These are phyloP conservation scores for Acleris laterana DNA, from an alignment of 2,888 invertebrate genomes.

Conservation along the genomic window DNA sequence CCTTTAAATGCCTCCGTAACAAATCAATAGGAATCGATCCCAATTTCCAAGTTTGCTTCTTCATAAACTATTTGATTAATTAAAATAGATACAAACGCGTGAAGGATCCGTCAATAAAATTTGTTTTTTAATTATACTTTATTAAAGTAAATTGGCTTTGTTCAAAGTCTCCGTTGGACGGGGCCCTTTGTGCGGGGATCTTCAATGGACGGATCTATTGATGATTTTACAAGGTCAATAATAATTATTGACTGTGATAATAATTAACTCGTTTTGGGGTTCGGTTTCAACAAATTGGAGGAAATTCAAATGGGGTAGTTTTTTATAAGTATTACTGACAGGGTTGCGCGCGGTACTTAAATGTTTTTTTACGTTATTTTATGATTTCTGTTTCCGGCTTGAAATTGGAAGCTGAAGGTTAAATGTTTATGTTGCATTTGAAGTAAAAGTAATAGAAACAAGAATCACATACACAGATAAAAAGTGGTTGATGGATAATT, in stretches of 20 bases:
- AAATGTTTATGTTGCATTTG: no score
- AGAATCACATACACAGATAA: no score
- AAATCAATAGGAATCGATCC: slow-evolving; percentile 65
- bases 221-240: slow-evolving; percentile 82
- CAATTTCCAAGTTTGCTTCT: slow-evolving; percentile 59
- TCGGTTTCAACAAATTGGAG: slow-evolving; percentile 47
- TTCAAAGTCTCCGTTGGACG: slow-evolving; percentile 63
- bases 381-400: not conserved
- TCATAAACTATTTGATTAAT: slow-evolving; percentile 75
- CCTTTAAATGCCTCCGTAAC: slow-evolving; percentile 60
- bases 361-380: not conserved
- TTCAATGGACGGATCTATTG: slow-evolving; percentile 66
- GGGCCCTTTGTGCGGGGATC: slow-evolving; percentile 65
- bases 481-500: no score
- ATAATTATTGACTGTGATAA: slow-evolving; percentile 78
- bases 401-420: no score
- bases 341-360: not conserved
- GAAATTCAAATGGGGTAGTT: slow-evolving; percentile 20
- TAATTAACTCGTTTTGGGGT: slow-evolving; percentile 75
- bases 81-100: slow-evolving; percentile 69
- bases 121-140: slow-evolving; percentile 79
- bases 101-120: slow-evolving; percentile 75
- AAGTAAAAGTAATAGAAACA: no score
- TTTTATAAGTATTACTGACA: slow-evolving; percentile 26
- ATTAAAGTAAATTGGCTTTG: slow-evolving; percentile 78